phyloP scores from a whole-genome alignment of 2,797 vertebrate genomes.

The Chromobotia macracanthus region DNA sequence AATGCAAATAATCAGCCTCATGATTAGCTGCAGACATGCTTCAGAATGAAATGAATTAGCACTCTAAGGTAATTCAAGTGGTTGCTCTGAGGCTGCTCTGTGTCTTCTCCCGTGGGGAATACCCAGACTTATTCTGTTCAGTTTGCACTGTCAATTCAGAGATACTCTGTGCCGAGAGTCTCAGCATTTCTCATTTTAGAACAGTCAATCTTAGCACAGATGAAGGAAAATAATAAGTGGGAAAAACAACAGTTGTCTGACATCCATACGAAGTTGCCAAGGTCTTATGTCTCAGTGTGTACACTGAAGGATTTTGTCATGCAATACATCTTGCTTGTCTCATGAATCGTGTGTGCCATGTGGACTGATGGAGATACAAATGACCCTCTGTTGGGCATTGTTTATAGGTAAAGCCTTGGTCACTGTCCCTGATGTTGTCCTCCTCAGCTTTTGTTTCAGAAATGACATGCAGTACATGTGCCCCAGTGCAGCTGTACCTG shows the following conservation, averaged over 20 bases:
- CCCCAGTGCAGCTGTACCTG: not conserved
- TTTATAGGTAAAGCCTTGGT: conserved; percentile 29
- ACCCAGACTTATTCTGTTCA: conserved; percentile 11
- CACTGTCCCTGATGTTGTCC: not conserved
- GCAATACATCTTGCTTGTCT: conserved; percentile 29
- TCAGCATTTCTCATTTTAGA: conserved; percentile 17
- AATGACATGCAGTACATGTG: not conserved
- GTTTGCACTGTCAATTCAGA: conserved; percentile 22
- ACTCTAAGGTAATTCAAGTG: not conserved
- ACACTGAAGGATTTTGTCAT: conserved; percentile 40
- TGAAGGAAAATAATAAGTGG: conserved; percentile 30
- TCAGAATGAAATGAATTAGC: conserved; percentile 14
- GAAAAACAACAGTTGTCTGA: conserved; percentile 30
- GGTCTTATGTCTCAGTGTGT: conserved; percentile 44
- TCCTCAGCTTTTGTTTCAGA: not conserved
- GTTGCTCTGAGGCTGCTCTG: conserved; percentile 13
- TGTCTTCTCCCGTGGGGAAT: not conserved
- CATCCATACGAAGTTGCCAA: conserved; percentile 39
- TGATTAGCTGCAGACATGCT: not conserved
- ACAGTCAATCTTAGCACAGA: conserved; percentile 45
- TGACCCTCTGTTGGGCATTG: conserved; percentile 16
- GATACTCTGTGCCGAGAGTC: conserved; percentile 3
- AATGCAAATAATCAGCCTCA: not conserved
- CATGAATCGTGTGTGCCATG: conserved; percentile 20
- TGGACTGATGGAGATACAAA: conserved; percentile 32